phyloP scores from a whole-genome alignment of 2,113 vertebrate genomes.

The Siphamia tubifer region DNA sequence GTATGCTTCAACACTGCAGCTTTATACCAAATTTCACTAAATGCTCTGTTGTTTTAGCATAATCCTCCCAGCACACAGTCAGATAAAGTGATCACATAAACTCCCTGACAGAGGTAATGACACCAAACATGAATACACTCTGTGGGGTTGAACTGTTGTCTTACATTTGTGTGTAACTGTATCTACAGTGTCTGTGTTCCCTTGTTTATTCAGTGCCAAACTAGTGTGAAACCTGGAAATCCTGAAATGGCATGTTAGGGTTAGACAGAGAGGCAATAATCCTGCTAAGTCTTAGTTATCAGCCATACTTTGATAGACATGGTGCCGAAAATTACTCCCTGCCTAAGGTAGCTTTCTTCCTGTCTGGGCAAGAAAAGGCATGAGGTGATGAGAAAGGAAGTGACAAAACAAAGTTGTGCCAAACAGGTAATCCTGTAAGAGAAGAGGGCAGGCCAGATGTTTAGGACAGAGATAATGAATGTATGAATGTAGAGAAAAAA shows the following conservation, averaged over 20 bases:
- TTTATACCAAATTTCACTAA: too few species aligned
- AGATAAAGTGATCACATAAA: too few species aligned
- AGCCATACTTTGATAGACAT: conserved; percentile 60
- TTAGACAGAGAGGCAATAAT: conserved; percentile 40
- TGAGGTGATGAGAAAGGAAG: not conserved
- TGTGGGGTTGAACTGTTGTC: not conserved
- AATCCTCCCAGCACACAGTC: too few species aligned
- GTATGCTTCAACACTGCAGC: too few species aligned
- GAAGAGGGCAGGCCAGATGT: not conserved
- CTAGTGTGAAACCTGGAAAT: conserved; percentile 49
- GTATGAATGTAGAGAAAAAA: not conserved
- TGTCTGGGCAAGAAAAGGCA: conserved; percentile 22
- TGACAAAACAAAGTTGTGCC: not conserved
- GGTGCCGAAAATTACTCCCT: conserved; percentile 35
- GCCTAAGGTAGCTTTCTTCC: conserved; percentile 23
- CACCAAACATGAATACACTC: not conserved
- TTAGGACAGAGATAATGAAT: not conserved
- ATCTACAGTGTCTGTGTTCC: not conserved
- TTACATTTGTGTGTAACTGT: not conserved
- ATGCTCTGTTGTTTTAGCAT: too few species aligned
- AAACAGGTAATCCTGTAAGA: not conserved
- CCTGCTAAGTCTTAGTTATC: conserved; percentile 39
- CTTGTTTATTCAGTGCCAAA: conserved; percentile 39
- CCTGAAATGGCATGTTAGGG: conserved; percentile 37
- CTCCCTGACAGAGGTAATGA: too few species aligned